Evolutionary conservation across 2,888 invertebrate species (phyloP), one percentile per base, ranked within the genome.

Genomic region (Lasioglossum morio): DNA sequence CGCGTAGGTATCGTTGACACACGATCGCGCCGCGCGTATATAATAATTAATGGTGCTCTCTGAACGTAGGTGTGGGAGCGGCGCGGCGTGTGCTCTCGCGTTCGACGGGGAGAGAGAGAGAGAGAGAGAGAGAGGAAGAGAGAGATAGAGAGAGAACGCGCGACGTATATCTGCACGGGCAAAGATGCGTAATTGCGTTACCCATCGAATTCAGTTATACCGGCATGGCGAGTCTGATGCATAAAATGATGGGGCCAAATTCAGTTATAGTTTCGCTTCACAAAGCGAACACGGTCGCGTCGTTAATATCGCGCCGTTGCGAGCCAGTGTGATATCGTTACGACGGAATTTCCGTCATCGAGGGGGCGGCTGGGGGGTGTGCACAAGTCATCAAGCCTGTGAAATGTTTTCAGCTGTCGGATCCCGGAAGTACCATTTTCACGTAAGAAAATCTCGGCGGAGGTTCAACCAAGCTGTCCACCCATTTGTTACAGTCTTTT

Each of bases 181-280:
- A 94, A 95, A 95, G 95, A 95, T 95, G 93, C 93, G 92, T 95
- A 95, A 95, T 95, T 95, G 94, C 93, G 93, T 95, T 94, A 95
- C 92, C 93, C 93, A 95, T 95, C 94, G 95, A 95, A 95, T 95
- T 95, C 93, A 94, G 95, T 95, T 95, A 95, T 91, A 91, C 91
- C 92, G 92, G 92, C 93, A 94, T 93, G 94, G 94, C 93, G 94
- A 94, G 94, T 95, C 94, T 94, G 94, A 94, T 95, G 95, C 95
- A 95, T 94, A 95, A 95, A 95, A 95, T 95, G 94, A 95, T 93
- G 93, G 92, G 92, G 92, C 91, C 92, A 94, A 95, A 95, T 94
- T 94, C 92, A 93, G 94, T 95, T 95, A 95, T 94, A 95, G 94
- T 94, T 66, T 93, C 95, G 94, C 94, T 94, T 94, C 93, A 95